Conservation (phyloP, 2,888 invertebrate genomes). For the Meiosimyza platycephala region DNA sequence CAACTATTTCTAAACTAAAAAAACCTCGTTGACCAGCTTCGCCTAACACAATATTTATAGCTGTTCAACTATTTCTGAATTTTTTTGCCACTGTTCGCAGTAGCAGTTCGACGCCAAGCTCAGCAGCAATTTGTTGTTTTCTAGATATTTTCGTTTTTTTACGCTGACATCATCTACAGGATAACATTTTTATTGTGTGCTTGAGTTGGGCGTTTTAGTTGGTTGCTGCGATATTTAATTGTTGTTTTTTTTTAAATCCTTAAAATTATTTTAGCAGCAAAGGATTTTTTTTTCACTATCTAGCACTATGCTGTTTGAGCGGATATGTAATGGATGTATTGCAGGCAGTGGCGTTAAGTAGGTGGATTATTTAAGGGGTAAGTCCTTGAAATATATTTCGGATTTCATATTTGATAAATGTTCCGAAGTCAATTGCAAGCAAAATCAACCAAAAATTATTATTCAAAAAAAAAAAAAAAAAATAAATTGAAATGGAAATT, state of each 20-base stretch:
- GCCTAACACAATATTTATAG: slow-evolving; percentile 28
- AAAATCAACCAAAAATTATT: no score
- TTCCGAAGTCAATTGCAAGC: no score
- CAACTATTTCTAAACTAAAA: slow-evolving; percentile 47
- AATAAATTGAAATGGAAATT: no score
- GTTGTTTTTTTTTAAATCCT: slow-evolving; percentile 17
- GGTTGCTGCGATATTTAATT: slow-evolving; percentile 34
- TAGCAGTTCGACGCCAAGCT: no score
- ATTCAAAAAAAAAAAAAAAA: no score
- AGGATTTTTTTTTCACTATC: slow-evolving; percentile 37
- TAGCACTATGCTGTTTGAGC: slow-evolving; percentile 45
- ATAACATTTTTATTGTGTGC: neutral
- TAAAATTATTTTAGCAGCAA: neutral
- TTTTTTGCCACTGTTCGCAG: neutral
- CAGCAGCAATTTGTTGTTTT: no score
- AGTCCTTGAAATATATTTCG: no score
- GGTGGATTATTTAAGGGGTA: no score
- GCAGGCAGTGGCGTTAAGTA: no score
- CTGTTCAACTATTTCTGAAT: slow-evolving; percentile 22
- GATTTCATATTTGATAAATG: no score
- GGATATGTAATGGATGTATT: slow-evolving; percentile 30
- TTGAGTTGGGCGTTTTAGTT: slow-evolving; percentile 1
- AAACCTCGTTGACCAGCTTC: slow-evolving; percentile 19
- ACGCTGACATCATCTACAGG: no score
- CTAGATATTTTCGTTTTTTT: no score